Evolutionary conservation across 2,888 invertebrate genomes (phyloP).

Genomic region (Pandemis corylana): DNA sequence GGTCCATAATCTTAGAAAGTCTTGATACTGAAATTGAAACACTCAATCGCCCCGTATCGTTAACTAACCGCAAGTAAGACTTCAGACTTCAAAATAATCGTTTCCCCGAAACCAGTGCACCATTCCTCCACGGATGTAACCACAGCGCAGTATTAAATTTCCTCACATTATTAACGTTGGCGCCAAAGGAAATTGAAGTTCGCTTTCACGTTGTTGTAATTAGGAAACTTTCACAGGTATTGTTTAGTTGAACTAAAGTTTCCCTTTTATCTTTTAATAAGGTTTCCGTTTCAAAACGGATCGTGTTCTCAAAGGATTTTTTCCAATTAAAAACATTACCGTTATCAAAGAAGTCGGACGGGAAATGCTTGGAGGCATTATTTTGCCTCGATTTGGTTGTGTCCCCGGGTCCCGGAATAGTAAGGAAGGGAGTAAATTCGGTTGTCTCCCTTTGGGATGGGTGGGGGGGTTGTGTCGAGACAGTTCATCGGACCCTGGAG

Average conservation of each 20-base stretch:
- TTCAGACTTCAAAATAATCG: background rate
- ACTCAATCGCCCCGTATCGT: background rate
- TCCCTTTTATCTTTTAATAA: constrained; percentile 62
- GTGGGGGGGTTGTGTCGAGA: constrained; percentile 59
- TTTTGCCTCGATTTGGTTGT: constrained; percentile 49
- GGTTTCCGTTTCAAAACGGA: constrained; percentile 50
- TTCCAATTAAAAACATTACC: constrained; percentile 45
- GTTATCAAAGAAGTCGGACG: constrained; percentile 44
- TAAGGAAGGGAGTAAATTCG: constrained; percentile 46
- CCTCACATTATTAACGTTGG: constrained; percentile 21
- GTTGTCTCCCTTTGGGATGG: constrained; percentile 38
- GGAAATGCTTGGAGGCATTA: constrained; percentile 43
- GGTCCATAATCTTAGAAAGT: constrained; percentile 7
- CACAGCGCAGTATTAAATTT: constrained; percentile 28
- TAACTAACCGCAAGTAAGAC: background rate
- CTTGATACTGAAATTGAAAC: background rate
- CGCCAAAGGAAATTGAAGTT: constrained; percentile 34
- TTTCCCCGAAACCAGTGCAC: background rate
- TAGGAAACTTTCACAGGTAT: constrained; percentile 51
- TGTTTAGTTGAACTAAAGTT: constrained; percentile 48
- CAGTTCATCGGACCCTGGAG: constrained; percentile 74
- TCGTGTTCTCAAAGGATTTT: constrained; percentile 43
- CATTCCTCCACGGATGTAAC: constrained; percentile 1
- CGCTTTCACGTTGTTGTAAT: constrained; percentile 47
- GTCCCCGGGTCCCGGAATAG: constrained; percentile 43